Evolutionary conservation across 2,888 invertebrate species (phyloP).

Genomic region (Meloe dianella): DNA sequence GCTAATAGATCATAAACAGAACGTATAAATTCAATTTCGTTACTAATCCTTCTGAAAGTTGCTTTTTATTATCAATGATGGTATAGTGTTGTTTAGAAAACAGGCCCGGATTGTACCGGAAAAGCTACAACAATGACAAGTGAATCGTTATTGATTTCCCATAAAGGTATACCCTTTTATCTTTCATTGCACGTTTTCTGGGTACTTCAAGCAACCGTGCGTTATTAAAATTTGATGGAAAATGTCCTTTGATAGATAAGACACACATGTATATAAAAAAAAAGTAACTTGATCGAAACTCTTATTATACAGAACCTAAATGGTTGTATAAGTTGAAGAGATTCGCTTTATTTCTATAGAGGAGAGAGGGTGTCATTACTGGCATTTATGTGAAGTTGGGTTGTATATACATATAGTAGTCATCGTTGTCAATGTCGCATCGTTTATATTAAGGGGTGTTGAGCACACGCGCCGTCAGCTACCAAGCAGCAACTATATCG

Average conservation of each 20-base stretch:
- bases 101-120: not conserved
- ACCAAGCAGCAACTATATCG: slow-evolving; percentile 57
- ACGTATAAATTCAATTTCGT: not conserved
- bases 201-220: slow-evolving; percentile 4
- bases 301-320: not conserved
- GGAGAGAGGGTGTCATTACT: not conserved
- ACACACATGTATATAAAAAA: not conserved
- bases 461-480: slow-evolving; percentile 51
- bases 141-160: not conserved
- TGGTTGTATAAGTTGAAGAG: not conserved
- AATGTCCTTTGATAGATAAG: slow-evolving; percentile 15
- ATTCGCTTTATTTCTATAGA: not conserved
- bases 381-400: not conserved
- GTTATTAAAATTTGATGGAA: slow-evolving; percentile 27
- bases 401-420: not conserved
- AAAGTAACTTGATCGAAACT: slow-evolving; percentile 2
- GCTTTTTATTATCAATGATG: not conserved
- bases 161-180: slow-evolving; percentile 2
- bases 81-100: not conserved
- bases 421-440: slow-evolving; percentile 22
- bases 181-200: not conserved
- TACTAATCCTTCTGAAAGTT: not conserved
- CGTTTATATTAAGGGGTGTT: slow-evolving; percentile 31
- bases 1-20: slow-evolving; percentile 8
- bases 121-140: not conserved